These are phyloP conservation scores for Antheraea pernyi DNA, from an alignment of 1,140 invertebrate genomes.

Conservation along the genomic window DNA sequence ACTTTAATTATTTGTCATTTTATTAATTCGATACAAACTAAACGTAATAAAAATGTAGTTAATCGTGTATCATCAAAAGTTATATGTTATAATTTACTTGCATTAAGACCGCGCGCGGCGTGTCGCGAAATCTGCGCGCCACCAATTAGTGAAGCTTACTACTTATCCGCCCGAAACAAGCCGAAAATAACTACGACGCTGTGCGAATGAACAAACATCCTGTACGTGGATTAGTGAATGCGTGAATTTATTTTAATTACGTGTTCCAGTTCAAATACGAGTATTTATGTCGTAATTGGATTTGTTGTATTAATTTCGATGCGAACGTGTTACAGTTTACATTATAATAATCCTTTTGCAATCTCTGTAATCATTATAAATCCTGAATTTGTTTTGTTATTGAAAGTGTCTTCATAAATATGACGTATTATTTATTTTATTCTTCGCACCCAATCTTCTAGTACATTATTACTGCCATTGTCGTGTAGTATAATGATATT, in stretches of 20 bases:
- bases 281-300: not conserved
- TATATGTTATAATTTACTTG: not conserved
- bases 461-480: no score
- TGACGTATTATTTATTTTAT: no score
- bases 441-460: no score
- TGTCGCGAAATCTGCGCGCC: slow-evolving; percentile 35
- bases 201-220: slow-evolving; percentile 37
- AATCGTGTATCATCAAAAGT: no score
- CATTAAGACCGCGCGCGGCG: not conserved
- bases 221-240: slow-evolving; percentile 25
- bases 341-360: no score
- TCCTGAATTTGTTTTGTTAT: no score
- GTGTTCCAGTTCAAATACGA: not conserved
- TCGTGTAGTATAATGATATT: no score
- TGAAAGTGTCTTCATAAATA: no score
- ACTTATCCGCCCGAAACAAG: slow-evolving; percentile 51
- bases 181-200: slow-evolving; percentile 45
- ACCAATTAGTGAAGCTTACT: slow-evolving; percentile 60
- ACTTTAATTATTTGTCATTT: no score
- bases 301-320: not conserved
- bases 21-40: no score
- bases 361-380: no score
- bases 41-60: no score
- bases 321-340: not conserved
- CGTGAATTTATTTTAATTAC: slow-evolving; percentile 47